Evolutionary conservation across 2,888 invertebrate genomes (phyloP).

Genomic region (Melitaea athalia): DNA sequence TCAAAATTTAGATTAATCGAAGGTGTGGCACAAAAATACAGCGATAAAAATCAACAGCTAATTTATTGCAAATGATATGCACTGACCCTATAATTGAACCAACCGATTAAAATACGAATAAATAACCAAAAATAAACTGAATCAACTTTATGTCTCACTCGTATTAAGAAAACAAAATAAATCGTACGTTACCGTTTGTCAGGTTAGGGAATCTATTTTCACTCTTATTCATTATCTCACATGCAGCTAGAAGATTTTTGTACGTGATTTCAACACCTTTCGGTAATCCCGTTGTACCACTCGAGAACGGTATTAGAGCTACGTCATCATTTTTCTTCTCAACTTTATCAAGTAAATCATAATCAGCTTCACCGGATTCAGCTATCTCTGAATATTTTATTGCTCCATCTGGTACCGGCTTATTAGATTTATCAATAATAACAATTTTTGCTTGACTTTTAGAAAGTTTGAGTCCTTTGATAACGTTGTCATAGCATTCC

Average conservation of each 20-base stretch:
- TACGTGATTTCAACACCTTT: slow-evolving; percentile 88
- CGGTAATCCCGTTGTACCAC: slow-evolving; percentile 92
- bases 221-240: slow-evolving; percentile 59
- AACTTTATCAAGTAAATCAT: slow-evolving; percentile 68
- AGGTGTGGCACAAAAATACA: no score
- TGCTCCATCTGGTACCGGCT: slow-evolving; percentile 76
- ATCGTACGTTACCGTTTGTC: slow-evolving; percentile 53
- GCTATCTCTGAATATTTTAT: slow-evolving; percentile 84
- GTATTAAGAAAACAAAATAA: background rate
- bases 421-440: slow-evolving; percentile 70
- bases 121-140: no score
- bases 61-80: no score
- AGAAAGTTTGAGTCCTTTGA: slow-evolving; percentile 69
- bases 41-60: no score
- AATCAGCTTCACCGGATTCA: slow-evolving; percentile 78
- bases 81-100: no score
- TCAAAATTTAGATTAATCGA: no score
- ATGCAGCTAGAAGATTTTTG: slow-evolving; percentile 73
- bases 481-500: slow-evolving; percentile 75
- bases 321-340: slow-evolving; percentile 80
- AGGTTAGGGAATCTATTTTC: slow-evolving; percentile 56
- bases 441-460: slow-evolving; percentile 78
- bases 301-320: slow-evolving; percentile 90
- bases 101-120: no score
- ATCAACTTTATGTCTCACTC: no score